A percentile compares a stretch with the other conserved stretches of the same genome.
phyloP scores from a whole-genome alignment of 2,113 vertebrate genomes.

The Saguinus midas region DNA sequence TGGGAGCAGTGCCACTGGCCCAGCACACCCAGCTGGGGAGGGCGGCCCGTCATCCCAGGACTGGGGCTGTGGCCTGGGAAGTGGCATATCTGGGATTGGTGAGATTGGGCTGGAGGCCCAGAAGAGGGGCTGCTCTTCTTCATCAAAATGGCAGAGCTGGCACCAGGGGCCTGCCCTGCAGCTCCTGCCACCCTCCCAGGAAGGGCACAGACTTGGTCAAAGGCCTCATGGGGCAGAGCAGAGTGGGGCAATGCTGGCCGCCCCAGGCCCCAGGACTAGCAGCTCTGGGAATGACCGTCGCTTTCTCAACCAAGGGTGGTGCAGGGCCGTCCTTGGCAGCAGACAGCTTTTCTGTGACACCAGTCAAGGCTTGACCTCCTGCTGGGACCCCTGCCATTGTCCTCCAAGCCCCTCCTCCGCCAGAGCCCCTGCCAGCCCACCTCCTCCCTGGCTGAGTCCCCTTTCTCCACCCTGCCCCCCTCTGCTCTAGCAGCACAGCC shows the following conservation, averaged over 20 bases:
- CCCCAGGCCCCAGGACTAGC: rapidly evolving
- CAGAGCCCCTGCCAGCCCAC: not conserved
- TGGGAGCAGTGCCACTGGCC: rapidly evolving
- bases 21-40: rapidly evolving
- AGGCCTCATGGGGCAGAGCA: rapidly evolving
- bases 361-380: not conserved
- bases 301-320: not conserved
- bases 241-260: no score
- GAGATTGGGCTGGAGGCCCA: rapidly evolving
- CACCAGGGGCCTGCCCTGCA: no score
- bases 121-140: not conserved
- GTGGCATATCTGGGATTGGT: rapidly evolving
- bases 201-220: not conserved
- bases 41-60: rapidly evolving
- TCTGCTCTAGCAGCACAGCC: not conserved
- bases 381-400: not conserved
- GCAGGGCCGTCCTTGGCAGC: not conserved
- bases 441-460: not conserved
- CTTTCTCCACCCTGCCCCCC: not conserved
- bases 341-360: not conserved
- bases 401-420: not conserved
- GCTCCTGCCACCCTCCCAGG: rapidly evolving
- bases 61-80: no score
- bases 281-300: not conserved
- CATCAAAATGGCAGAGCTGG: rapidly evolving